Evolutionary conservation across 2,113 vertebrate species (phyloP), one percentile per base, ranked within the genome.

Genomic region (Oreochromis niloticus): DNA sequence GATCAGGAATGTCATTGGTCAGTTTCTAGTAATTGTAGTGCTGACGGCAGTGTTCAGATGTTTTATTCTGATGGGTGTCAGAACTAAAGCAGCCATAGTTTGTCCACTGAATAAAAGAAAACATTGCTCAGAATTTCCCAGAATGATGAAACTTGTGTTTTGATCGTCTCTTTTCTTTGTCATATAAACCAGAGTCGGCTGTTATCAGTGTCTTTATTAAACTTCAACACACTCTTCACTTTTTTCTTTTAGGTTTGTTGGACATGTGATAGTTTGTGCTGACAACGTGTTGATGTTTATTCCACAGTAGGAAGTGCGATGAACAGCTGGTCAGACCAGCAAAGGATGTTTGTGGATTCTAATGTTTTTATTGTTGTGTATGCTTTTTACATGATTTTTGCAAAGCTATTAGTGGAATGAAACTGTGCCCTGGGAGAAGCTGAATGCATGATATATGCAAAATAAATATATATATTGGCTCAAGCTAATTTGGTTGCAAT

Each of bases 21-120:
- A 22, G 48, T 19, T 50, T 4, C 7, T 4, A 4, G 41, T 48
- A 32, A 48, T 1, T 48, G 43, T 5, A 7, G 24, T 48, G 22
- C 24, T 1, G 68, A 75, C 0, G 1, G 41, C 24, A 27, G 39
- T 16, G 27, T 75, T 43, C 14, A 75, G 16, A 75, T 48, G 68
- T 46, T 46, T 10, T 0, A 17, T 46, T 4, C 22, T 73, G 0
- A 43, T 27, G 14, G 9, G 3, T 73, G 22, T 46, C 7, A 46
- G 66, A 43, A 27, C 39, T 27, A 46, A 73, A 46, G 22, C 22
- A 24, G 13, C 22, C 39, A 3, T 2, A 73, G 66, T 46, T 46
- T 41, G 30, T 34, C 16, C 16, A 1, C 2, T n/a, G n/a, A 43
- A 71, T 9, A 71, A 27, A 71, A 71, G 13, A 43, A 36, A 71